Conservation (phyloP, 2,113 vertebrate genomes). For the Candoia aspera region DNA sequence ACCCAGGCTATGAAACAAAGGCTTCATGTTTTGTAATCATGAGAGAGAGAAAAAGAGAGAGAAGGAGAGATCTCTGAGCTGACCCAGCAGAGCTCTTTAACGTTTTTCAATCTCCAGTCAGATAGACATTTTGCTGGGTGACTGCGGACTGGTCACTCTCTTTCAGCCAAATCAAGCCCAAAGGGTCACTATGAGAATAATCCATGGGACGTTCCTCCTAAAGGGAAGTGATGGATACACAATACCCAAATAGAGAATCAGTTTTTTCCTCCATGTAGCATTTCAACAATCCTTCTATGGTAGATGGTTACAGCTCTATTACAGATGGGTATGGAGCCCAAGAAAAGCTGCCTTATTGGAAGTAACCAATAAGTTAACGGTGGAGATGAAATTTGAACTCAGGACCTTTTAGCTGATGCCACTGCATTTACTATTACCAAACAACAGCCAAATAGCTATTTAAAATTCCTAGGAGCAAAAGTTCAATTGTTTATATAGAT, state of each 20-base stretch:
- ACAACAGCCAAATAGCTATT: conserved; percentile 15
- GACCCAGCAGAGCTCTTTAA: neutral
- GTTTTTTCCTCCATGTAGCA: neutral
- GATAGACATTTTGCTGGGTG: neutral
- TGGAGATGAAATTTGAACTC: neutral
- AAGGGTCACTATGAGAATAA: neutral
- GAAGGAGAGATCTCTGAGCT: neutral
- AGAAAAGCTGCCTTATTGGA: neutral
- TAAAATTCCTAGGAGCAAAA: neutral
- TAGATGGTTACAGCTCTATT: neutral
- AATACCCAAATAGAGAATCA: neutral
- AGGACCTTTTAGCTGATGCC: neutral
- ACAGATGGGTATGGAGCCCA: neutral
- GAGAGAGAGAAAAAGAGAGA: neutral
- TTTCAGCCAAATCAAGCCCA: neutral
- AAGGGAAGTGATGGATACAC: neutral
- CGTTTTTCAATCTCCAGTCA: neutral
- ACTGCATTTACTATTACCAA: neutral
- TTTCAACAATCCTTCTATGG: neutral
- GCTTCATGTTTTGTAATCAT: neutral
- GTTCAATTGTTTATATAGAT: neutral
- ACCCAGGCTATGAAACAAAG: neutral
- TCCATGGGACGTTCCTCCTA: neutral
- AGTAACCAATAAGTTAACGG: neutral
- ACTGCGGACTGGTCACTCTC: neutral